phyloP scores from a whole-genome alignment of 2,888 invertebrate genomes.

The Marronus borbonicus region DNA sequence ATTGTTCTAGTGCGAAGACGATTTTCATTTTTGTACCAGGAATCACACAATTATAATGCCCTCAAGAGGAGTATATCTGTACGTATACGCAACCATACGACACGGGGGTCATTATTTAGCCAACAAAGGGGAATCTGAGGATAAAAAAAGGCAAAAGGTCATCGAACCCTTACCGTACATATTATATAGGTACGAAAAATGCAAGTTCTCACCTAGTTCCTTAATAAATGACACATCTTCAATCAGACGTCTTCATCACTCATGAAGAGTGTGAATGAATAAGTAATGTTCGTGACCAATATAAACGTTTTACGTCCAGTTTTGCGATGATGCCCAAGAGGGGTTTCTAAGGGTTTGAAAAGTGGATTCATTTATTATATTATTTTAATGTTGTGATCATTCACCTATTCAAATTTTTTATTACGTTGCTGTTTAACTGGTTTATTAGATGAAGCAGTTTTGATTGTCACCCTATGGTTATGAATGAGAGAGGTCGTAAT shows the following conservation, averaged over 20 bases:
- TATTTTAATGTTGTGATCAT: conserved; percentile 66
- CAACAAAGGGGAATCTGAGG: not conserved
- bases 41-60: conserved; percentile 49
- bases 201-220: conserved; percentile 62
- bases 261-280: conserved; percentile 60
- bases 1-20: conserved; percentile 39
- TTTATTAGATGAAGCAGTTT: conserved; percentile 62
- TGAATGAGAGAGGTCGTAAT: conserved; percentile 61
- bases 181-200: conserved; percentile 36
- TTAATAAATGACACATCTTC: conserved; percentile 64
- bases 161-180: not conserved
- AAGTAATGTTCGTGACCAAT: conserved; percentile 60
- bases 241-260: conserved; percentile 63
- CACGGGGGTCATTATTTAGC: conserved; percentile 1
- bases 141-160: conserved; percentile 3
- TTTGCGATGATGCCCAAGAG: conserved; percentile 48
- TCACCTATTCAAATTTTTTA: conserved; percentile 55
- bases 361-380: conserved; percentile 65
- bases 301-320: conserved; percentile 13
- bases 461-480: conserved; percentile 61
- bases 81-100: conserved; percentile 6
- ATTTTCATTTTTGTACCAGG: conserved; percentile 35
- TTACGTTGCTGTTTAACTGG: conserved; percentile 64
- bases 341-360: not conserved
- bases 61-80: conserved; percentile 43